A percentile compares a stretch with the other conserved stretches of the same genome.
phyloP scores from a whole-genome alignment of 2,113 vertebrate genomes.

The Entelurus aequoreus region DNA sequence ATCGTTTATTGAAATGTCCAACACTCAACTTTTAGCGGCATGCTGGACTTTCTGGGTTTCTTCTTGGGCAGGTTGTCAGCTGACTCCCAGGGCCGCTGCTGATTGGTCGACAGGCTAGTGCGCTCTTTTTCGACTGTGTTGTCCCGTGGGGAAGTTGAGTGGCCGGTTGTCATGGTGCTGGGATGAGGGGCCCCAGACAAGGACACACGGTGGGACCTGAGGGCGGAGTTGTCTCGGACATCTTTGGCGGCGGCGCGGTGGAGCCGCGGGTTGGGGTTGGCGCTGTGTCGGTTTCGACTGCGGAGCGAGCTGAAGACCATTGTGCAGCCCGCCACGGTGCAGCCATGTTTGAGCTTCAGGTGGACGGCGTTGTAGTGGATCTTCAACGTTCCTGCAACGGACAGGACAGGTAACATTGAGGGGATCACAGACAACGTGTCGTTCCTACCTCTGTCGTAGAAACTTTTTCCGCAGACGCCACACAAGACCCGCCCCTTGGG shows the following conservation, averaged over 20 bases:
- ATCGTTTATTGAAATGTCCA: background rate
- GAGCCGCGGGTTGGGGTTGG: slow-evolving; percentile 91
- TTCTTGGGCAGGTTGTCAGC: slow-evolving; percentile 78
- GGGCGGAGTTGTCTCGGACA: background rate
- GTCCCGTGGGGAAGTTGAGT: background rate
- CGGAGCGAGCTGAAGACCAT: slow-evolving; percentile 96
- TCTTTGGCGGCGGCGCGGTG: slow-evolving; percentile 27
- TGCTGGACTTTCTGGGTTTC: slow-evolving; percentile 91
- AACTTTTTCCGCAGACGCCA: slow-evolving; percentile 90
- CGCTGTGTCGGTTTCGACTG: slow-evolving; percentile 92
- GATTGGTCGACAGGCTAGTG: slow-evolving; percentile 49
- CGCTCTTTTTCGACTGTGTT: background rate
- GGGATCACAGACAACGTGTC: background rate
- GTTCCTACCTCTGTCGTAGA: slow-evolving; percentile 87
- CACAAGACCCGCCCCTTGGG: slow-evolving; percentile 87
- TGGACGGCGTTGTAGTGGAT: slow-evolving; percentile 96
- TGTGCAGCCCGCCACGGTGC: slow-evolving; percentile 88
- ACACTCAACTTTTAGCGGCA: slow-evolving; percentile 87
- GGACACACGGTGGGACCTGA: background rate
- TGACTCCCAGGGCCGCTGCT: slow-evolving; percentile 50
- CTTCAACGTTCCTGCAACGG: slow-evolving; percentile 80
- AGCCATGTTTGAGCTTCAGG: slow-evolving; percentile 92
- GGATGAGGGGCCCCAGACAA: background rate
- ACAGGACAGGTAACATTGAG: background rate
- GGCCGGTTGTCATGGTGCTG: background rate